phyloP scores from a whole-genome alignment of 2,888 invertebrate species.

The Bembecia ichneumoniformis region DNA sequence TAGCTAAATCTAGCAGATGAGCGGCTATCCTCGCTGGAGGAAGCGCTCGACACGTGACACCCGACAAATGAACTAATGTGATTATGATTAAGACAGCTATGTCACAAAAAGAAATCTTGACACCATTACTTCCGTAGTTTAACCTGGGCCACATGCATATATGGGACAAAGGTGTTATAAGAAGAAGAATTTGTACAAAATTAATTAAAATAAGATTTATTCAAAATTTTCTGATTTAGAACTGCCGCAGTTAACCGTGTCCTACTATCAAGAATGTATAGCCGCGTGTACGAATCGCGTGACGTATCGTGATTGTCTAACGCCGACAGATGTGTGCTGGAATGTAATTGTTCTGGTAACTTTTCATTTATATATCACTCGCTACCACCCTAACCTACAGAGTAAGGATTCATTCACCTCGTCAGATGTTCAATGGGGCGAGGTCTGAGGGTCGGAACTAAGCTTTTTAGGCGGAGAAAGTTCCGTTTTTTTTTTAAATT shows the following conservation, averaged over 20 bases:
- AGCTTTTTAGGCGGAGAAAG: constrained; percentile 45
- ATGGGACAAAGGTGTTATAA: too few species aligned
- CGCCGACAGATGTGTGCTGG: constrained; percentile 70
- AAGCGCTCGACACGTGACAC: too few species aligned
- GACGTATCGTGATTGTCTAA: constrained; percentile 72
- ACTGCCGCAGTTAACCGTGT: not conserved
- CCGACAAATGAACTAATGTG: too few species aligned
- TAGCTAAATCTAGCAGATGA: too few species aligned
- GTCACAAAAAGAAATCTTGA: too few species aligned
- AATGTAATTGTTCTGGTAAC: constrained; percentile 64
- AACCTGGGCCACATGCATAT: too few species aligned
- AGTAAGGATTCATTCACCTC: constrained; percentile 64
- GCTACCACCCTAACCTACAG: constrained; percentile 35
- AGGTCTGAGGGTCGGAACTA: constrained; percentile 44
- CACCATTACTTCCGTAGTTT: too few species aligned
- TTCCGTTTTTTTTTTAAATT: constrained; percentile 32
- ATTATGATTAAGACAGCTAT: too few species aligned
- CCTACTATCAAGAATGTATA: constrained; percentile 31
- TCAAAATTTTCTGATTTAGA: too few species aligned
- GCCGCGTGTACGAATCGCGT: constrained; percentile 46
- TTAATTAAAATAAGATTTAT: too few species aligned
- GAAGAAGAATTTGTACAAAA: too few species aligned
- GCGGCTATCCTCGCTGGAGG: too few species aligned
- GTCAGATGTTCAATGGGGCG: constrained; percentile 68
- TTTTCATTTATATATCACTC: constrained; percentile 62